Evolutionary conservation across 2,888 invertebrate species (phyloP), one percentile per base, ranked within the genome.

Genomic region (Drosophila eohydei): DNA sequence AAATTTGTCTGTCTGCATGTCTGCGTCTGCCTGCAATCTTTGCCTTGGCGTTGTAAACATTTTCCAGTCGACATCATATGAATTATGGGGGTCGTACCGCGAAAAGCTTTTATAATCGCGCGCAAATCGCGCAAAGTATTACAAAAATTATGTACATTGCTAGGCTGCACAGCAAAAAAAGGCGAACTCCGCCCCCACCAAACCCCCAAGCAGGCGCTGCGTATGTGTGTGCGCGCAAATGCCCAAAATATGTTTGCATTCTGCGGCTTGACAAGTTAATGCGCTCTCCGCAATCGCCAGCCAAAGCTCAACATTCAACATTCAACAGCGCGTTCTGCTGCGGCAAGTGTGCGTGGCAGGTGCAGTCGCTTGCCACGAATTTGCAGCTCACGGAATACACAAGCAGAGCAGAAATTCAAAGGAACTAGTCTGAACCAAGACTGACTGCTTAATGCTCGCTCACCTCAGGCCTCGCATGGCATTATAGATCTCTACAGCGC

Each of bases 91-190:
- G 91, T 89, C 90, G 91, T 91, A 91, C 91, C 90, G 91, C 91
- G 86, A 91, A 91, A 91, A 92, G 91, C 91, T 91, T 91, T 91
- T 91, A 92, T 91, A 91, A 91, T 91, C 92, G 91, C 80, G 83
- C 81, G 76, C 91, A 91, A 91, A 91, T 91, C 90, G 91, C 83
- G 90, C 90, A 87, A 86, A 83, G 82, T 82, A 88, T 84, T 90
- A 90, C 88, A 79, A 81, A 89, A 89, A 91, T 91, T 88, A 91
- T 89, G 88, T 84, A 89, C 87, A 79, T 74, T 78, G 81, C 82
- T 65, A 52, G 64, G 64, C 69, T 65, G 65, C 71, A 68, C 46
- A 4, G 30, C 30, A n/a, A 9, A 30, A 8, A 30, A 30, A 48
- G 48, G 30, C 48, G 32, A 16, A 30, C 6, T 14, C 9, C n/a